Percentiles rank a stretch among this genome's conserved stretches.
Evolutionary conservation across 2,888 invertebrate species (phyloP).

Genomic region (Ophioninae sp.): DNA sequence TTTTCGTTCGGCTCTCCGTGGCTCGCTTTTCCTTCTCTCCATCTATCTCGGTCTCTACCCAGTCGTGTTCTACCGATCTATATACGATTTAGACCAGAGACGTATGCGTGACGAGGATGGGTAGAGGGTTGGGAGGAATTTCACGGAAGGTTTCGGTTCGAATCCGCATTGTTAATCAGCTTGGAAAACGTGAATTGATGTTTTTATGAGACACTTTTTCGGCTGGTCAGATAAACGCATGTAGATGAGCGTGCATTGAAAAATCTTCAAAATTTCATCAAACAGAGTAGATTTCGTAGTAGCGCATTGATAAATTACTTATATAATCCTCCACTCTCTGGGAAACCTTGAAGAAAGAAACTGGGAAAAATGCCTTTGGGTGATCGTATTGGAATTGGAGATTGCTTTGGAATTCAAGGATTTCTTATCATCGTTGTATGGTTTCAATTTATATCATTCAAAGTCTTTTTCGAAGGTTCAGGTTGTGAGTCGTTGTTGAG

Average conservation of each 20-base stretch:
- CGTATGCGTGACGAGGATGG: background rate
- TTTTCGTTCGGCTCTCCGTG: conserved; percentile 28
- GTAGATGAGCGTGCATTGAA: background rate
- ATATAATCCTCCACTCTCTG: background rate
- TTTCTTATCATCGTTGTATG: background rate
- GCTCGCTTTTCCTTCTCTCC: conserved; percentile 40
- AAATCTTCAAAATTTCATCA: background rate
- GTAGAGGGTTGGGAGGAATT: background rate
- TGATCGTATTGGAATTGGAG: background rate
- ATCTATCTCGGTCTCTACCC: conserved; percentile 26
- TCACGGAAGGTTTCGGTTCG: background rate
- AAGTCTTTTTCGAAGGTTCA: background rate
- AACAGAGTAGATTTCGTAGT: background rate
- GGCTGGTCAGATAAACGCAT: background rate
- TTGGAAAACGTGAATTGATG: background rate
- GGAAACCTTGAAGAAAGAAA: background rate
- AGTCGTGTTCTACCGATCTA: conserved; percentile 58
- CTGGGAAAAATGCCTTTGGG: background rate
- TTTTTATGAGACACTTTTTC: background rate
- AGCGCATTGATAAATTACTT: background rate
- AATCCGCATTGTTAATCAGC: background rate
- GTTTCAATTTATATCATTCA: background rate
- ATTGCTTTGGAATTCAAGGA: background rate
- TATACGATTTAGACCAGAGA: conserved; percentile 58
- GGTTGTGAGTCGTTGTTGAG: background rate